Evolutionary conservation across 2,797 vertebrate species (phyloP).

Genomic region (Cirrhinus mrigala): DNA sequence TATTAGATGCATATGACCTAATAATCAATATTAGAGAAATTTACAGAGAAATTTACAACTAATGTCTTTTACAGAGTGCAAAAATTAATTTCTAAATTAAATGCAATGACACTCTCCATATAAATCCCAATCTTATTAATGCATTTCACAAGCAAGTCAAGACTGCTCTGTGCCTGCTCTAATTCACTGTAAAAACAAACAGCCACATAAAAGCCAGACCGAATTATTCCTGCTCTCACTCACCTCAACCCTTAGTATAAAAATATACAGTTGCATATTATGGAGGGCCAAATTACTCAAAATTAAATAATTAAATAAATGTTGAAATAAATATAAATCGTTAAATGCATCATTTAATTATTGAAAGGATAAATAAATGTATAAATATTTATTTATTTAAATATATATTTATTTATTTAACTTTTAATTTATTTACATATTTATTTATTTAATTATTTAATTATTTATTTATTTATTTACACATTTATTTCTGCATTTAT

Average conservation of each 20-base stretch:
- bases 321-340: too few relatives aligned
- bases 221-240: not conserved
- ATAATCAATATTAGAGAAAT: not conserved
- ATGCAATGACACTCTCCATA: not conserved
- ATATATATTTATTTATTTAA: too few relatives aligned
- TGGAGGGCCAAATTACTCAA: too few relatives aligned
- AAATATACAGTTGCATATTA: slow-evolving; percentile 1
- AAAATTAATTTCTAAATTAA: not conserved
- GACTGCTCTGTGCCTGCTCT: not conserved
- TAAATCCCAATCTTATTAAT: not conserved
- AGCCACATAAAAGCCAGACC: not conserved
- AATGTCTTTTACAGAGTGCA: not conserved
- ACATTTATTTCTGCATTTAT: too few relatives aligned
- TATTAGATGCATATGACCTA: not conserved
- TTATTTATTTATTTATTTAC: too few relatives aligned
- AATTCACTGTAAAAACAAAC: not conserved
- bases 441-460: too few relatives aligned
- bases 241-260: not conserved
- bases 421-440: too few relatives aligned
- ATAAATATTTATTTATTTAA: too few relatives aligned
- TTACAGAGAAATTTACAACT: not conserved
- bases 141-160: not conserved
- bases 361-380: too few relatives aligned
- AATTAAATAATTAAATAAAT: too few relatives aligned
- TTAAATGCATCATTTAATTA: too few relatives aligned